These are phyloP conservation scores for Carlito syrichta DNA, from an alignment of 2,113 vertebrate species.

Conservation along the genomic window DNA sequence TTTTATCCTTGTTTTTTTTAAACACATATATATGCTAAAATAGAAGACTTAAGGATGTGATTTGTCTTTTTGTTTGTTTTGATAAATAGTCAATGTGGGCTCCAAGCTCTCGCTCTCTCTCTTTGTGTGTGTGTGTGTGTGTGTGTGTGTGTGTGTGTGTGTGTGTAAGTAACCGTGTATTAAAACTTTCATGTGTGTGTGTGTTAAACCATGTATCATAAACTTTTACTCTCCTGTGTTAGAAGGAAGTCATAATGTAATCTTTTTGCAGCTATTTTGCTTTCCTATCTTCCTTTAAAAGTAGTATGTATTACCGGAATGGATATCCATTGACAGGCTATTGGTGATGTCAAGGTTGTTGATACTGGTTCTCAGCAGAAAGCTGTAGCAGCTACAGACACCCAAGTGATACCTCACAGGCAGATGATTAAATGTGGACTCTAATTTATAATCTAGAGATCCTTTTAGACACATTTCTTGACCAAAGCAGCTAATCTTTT, in stretches of 20 bases:
- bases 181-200: neutral
- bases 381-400: neutral
- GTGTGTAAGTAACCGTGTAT: neutral
- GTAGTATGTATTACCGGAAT: neutral
- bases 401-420: neutral
- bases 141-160: neutral
- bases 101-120: neutral
- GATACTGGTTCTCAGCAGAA: neutral
- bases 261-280: neutral
- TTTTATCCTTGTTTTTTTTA: constrained; percentile 1
- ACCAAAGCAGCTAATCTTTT: neutral
- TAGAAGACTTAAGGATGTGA: neutral
- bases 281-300: constrained; percentile 6
- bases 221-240: neutral
- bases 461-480: neutral
- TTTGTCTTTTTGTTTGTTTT: constrained; percentile 16
- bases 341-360: neutral
- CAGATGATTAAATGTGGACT: neutral
- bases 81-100: neutral
- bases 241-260: constrained; percentile 15
- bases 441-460: neutral
- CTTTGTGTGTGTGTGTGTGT: too few relatives aligned
- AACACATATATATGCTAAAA: neutral
- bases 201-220: neutral
- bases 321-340: neutral